Conservation (phyloP, 1,140 invertebrate species). For the Drosophila pachea region DNA sequence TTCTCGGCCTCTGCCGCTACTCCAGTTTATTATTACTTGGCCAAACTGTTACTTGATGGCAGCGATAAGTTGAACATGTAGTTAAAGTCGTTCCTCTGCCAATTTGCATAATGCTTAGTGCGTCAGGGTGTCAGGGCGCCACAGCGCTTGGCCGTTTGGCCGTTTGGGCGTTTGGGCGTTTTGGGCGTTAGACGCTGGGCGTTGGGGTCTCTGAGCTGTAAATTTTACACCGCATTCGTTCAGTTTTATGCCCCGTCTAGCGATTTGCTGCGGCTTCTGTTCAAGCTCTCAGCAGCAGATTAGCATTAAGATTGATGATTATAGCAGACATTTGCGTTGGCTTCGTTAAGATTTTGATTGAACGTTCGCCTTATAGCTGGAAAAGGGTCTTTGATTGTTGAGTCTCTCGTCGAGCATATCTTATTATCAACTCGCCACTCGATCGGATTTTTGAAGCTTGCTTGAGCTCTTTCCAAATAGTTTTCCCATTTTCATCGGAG, state of each 20-base stretch:
- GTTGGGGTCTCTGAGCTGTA: constrained; percentile 5
- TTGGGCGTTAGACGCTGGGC: constrained; percentile 4
- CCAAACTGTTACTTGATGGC: constrained; percentile 58
- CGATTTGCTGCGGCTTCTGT: constrained; percentile 28
- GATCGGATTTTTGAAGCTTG: too few species aligned
- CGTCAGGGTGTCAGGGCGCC: constrained; percentile 9
- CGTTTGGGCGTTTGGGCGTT: too few species aligned
- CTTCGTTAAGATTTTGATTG: constrained; percentile 18
- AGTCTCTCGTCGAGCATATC: too few species aligned
- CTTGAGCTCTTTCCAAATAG: too few species aligned
- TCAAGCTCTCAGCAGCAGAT: not conserved
- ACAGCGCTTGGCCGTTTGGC: too few species aligned
- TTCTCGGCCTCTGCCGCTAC: constrained; percentile 18
- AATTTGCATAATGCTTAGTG: constrained; percentile 62
- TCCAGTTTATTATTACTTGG: constrained; percentile 64
- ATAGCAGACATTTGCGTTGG: not conserved
- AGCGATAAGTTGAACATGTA: constrained; percentile 60
- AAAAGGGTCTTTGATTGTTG: not conserved
- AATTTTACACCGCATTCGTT: constrained; percentile 42
- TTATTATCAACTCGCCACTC: too few species aligned
- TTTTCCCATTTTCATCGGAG: too few species aligned
- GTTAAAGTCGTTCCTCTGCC: constrained; percentile 58
- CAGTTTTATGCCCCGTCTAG: constrained; percentile 30
- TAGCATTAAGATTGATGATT: constrained; percentile 10
- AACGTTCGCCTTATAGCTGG: constrained; percentile 10